A percentile compares a stretch with the other conserved stretches of the same genome.
These are phyloP conservation scores for Malthinus flaveolus DNA, from an alignment of 2,888 invertebrate genomes.

Conservation along the genomic window DNA sequence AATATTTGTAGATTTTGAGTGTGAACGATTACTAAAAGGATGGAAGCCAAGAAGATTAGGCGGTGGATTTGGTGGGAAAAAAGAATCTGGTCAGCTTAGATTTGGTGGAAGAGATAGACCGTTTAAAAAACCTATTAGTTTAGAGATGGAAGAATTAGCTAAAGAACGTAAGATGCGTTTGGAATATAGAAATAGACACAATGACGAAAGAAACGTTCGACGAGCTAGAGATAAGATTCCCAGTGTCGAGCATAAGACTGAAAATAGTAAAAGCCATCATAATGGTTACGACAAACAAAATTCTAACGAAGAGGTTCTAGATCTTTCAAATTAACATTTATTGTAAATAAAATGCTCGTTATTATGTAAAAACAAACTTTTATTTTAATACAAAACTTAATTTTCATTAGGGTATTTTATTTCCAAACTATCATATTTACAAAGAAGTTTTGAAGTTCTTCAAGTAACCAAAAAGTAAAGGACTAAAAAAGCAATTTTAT, in stretches of 20 bases:
- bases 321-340: too few species aligned
- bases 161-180: constrained; percentile 6
- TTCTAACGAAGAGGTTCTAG: too few species aligned
- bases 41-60: constrained; percentile 87
- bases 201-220: constrained; percentile 3
- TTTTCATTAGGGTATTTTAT: too few species aligned
- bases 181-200: neutral
- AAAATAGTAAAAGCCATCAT: too few species aligned
- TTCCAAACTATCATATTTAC: too few species aligned
- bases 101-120: constrained; percentile 83
- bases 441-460: too few species aligned
- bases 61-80: constrained; percentile 85
- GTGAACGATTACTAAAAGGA: constrained; percentile 69
- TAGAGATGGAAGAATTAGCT: constrained; percentile 44
- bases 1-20: constrained; percentile 78
- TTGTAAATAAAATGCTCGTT: too few species aligned
- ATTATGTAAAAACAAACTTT: too few species aligned
- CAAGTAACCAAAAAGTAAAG: too few species aligned
- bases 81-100: constrained; percentile 83
- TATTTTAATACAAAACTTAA: too few species aligned
- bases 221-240: neutral
- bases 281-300: too few species aligned
- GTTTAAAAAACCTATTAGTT: constrained; percentile 67
- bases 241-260: neutral
- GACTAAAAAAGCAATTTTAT: too few species aligned